phyloP scores from a whole-genome alignment of 2,797 vertebrate species.

The Sebastolobus alascanus region DNA sequence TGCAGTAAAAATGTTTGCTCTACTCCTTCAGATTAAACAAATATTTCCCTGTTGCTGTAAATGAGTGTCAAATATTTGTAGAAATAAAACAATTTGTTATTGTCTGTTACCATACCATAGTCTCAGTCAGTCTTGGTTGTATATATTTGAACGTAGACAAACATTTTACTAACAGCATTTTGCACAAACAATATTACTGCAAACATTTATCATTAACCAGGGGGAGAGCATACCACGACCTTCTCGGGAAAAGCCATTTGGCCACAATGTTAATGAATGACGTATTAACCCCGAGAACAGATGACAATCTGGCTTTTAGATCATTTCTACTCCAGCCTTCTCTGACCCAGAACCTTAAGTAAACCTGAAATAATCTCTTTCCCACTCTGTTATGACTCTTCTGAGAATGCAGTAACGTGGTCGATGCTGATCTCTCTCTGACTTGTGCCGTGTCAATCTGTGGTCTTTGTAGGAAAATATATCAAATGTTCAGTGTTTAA shows the following conservation, averaged over 20 bases:
- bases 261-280: neutral
- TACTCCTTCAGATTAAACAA: constrained; percentile 21
- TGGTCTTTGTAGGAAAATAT: neutral
- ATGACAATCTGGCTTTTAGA: constrained; percentile 9
- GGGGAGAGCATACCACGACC: neutral
- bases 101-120: neutral
- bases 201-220: constrained; percentile 8
- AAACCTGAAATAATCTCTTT: neutral
- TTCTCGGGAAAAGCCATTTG: neutral
- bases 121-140: neutral
- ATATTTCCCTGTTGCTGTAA: constrained; percentile 50
- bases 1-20: constrained; percentile 11
- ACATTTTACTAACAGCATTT: neutral
- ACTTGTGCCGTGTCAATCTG: neutral
- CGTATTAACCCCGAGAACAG: neutral
- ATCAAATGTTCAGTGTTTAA: too few relatives aligned
- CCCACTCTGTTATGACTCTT: neutral
- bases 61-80: constrained; percentile 56
- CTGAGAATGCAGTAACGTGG: neutral
- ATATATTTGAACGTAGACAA: too few relatives aligned
- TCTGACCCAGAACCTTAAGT: neutral
- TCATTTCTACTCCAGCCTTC: neutral
- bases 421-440: neutral
- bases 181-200: neutral
- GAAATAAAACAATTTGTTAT: constrained; percentile 67